Percentiles rank a stretch among this genome's conserved stretches.
These are phyloP conservation scores for Phragmatobia fuliginosa DNA, from an alignment of 2,888 invertebrate genomes.

Conservation along the genomic window DNA sequence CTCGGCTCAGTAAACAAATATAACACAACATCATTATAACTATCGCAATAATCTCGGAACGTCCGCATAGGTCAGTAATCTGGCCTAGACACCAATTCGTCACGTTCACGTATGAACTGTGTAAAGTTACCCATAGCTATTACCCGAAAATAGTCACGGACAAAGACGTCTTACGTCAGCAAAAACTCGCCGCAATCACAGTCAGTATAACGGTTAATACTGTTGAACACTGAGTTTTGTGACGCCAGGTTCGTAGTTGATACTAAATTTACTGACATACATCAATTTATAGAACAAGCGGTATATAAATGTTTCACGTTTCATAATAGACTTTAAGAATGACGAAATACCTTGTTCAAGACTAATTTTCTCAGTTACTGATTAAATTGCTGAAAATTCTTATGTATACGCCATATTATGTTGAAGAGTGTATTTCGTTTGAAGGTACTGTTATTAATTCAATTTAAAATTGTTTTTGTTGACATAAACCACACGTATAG, in stretches of 20 bases:
- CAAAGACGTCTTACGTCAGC: neutral
- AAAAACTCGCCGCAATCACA: neutral
- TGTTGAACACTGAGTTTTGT: neutral
- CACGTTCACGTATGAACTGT: slow-evolving; percentile 13
- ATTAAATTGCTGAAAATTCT: too few species aligned
- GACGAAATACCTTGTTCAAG: too few species aligned
- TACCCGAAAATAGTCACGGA: slow-evolving; percentile 3
- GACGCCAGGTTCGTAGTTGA: neutral
- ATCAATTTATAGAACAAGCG: neutral
- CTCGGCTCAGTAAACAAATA: neutral
- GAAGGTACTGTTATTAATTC: neutral
- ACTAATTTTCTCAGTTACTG: too few species aligned
- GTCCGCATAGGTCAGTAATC: slow-evolving; percentile 13
- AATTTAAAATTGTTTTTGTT: neutral
- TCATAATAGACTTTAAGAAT: too few species aligned
- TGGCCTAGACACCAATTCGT: neutral
- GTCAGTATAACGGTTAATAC: neutral
- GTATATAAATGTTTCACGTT: too few species aligned
- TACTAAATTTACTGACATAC: neutral
- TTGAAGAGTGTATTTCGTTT: neutral
- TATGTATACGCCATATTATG: neutral
- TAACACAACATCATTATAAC: neutral
- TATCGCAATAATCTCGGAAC: slow-evolving; percentile 12
- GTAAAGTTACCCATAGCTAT: slow-evolving; percentile 5
- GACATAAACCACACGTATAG: neutral